Conservation (phyloP, 2,113 vertebrate species). For the Menura novaehollandiae region DNA sequence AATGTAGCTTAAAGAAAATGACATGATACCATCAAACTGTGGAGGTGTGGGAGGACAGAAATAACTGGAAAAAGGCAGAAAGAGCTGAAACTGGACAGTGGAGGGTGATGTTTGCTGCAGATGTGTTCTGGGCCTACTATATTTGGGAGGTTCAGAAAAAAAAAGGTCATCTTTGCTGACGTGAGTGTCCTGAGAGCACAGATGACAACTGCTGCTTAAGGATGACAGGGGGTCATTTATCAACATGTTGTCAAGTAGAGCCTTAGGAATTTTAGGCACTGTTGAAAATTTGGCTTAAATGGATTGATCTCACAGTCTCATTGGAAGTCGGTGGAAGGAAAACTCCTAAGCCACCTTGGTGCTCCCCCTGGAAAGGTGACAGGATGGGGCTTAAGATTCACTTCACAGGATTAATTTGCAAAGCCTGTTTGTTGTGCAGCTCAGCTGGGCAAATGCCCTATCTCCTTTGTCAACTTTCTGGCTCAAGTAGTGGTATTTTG, state of each 20-base stretch:
- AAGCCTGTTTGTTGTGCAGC: neutral
- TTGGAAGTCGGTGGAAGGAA: neutral
- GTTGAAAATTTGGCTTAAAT: neutral
- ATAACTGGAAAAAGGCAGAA: neutral
- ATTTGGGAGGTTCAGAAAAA: neutral
- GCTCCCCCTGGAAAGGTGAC: neutral
- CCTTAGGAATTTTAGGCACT: neutral
- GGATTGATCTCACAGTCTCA: neutral
- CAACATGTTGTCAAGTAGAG: fast-evolving
- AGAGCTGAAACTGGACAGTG: neutral
- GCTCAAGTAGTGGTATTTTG: neutral
- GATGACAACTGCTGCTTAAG: neutral
- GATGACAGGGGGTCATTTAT: neutral
- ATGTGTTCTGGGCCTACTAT: neutral
- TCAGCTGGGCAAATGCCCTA: neutral
- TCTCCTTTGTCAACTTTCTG: neutral
- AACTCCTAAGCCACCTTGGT: neutral
- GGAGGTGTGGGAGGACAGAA: neutral
- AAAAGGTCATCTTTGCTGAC: neutral
- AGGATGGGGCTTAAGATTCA: neutral
- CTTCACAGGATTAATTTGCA: neutral
- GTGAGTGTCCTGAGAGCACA: neutral
- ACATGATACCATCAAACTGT: neutral
- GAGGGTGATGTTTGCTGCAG: neutral
- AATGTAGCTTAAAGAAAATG: neutral